A percentile compares a stretch with the other conserved stretches of the same genome.
Evolutionary conservation across 2,113 vertebrate genomes (phyloP).

Genomic region (Hypocryptadius cinnamomeus): DNA sequence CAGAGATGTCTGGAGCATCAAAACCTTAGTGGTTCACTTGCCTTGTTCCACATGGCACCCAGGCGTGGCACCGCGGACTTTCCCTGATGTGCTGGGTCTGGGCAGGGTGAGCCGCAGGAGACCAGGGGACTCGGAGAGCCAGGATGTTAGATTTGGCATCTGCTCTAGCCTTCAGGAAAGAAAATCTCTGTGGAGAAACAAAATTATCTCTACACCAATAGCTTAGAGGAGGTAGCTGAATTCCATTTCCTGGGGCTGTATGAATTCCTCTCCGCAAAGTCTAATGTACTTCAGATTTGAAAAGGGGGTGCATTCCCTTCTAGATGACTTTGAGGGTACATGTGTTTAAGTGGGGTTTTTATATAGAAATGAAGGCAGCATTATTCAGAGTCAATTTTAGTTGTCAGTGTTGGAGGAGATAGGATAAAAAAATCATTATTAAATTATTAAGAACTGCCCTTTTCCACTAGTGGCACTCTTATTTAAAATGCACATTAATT

Average conservation of each 20-base stretch:
- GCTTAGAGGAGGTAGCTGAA: background rate
- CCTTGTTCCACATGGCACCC: accelerated
- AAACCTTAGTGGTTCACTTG: accelerated
- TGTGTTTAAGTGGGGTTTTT: background rate
- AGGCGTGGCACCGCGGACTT: accelerated
- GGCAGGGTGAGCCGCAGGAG: background rate
- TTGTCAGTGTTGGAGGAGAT: background rate
- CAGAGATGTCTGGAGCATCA: background rate
- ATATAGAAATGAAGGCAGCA: background rate
- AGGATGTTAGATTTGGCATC: background rate
- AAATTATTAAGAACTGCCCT: background rate
- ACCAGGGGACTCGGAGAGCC: background rate
- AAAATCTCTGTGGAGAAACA: background rate
- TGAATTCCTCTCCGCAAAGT: background rate
- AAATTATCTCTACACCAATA: background rate
- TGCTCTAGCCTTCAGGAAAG: background rate
- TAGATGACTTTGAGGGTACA: background rate
- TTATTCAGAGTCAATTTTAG: background rate
- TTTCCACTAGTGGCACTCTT: background rate
- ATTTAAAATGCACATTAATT: background rate
- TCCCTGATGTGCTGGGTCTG: background rate
- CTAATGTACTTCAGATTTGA: background rate
- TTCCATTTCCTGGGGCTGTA: background rate
- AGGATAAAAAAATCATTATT: background rate
- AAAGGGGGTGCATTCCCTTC: background rate